Percentiles rank a stretch among this genome's conserved stretches.
phyloP scores from a whole-genome alignment of 2,113 vertebrate genomes.

The Typhlomys cinereus region DNA sequence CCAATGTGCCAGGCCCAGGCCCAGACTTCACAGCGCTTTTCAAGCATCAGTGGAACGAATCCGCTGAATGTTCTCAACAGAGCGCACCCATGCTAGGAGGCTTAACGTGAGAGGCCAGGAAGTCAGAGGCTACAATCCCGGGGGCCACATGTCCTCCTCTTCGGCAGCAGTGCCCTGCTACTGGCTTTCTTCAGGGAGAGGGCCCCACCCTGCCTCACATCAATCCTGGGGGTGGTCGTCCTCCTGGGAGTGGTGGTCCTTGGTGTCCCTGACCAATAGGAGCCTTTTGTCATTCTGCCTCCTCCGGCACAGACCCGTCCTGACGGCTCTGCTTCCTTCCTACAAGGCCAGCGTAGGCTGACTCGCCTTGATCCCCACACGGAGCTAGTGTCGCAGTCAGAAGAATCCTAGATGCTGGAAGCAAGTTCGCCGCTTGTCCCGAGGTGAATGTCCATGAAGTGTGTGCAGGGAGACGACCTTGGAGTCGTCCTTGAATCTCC shows the following conservation, averaged over 20 bases:
- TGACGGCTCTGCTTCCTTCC: neutral
- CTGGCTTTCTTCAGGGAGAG: neutral
- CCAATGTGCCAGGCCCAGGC: neutral
- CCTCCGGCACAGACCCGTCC: accelerated
- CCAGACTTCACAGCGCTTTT: too few species aligned
- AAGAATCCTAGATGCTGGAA: neutral
- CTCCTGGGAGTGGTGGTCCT: accelerated
- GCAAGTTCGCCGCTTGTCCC: accelerated
- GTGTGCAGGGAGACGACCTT: neutral
- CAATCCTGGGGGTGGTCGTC: accelerated
- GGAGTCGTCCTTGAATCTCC: too few species aligned
- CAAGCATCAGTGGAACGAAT: neutral
- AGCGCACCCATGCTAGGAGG: accelerated
- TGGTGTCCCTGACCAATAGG: accelerated
- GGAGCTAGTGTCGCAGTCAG: neutral
- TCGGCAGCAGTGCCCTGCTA: too few species aligned
- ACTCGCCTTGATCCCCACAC: neutral
- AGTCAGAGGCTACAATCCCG: neutral
- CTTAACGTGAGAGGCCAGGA: neutral
- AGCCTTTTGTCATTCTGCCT: accelerated
- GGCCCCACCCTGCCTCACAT: neutral
- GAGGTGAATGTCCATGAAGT: neutral
- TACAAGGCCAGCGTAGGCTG: neutral
- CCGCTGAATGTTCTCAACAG: neutral
- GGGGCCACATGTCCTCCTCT: neutral